phyloP scores from a whole-genome alignment of 2,113 vertebrate species.

The Lampris incognitus region DNA sequence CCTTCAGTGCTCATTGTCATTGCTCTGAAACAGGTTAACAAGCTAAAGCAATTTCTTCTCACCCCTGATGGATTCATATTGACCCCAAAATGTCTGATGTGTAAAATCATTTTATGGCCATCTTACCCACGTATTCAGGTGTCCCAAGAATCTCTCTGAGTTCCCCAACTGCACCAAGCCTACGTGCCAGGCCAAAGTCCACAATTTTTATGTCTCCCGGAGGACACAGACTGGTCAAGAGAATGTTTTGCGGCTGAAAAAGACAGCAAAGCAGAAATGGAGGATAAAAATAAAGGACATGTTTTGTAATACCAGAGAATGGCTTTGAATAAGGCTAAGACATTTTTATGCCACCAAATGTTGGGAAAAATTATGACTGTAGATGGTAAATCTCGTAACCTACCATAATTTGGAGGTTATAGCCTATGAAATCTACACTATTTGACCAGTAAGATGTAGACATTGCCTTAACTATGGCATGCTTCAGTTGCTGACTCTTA shows the following conservation, averaged over 20 bases:
- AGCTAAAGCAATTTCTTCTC: background rate
- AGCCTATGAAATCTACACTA: no score
- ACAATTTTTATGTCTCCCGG: conserved; percentile 97
- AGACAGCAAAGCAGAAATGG: conserved; percentile 23
- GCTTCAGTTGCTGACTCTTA: no score
- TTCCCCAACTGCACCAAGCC: conserved; percentile 86
- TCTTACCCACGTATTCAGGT: conserved; percentile 94
- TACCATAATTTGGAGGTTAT: no score
- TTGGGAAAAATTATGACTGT: no score
- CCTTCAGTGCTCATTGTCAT: no score
- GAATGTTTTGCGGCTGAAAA: conserved; percentile 93
- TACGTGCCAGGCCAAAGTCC: conserved; percentile 95
- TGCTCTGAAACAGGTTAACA: no score
- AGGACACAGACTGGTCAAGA: conserved; percentile 88
- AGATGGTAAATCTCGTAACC: no score
- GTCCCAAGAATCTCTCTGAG: conserved; percentile 96
- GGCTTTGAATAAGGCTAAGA: no score
- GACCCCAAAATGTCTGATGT: background rate
- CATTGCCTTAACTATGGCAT: no score
- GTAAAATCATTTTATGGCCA: background rate
- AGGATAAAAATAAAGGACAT: background rate
- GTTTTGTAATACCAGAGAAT: no score
- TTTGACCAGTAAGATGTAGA: no score
- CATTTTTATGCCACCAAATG: no score
- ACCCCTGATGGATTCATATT: background rate